Evolutionary conservation across 2,113 vertebrate genomes (phyloP).

Genomic region (Crotalus tigris): DNA sequence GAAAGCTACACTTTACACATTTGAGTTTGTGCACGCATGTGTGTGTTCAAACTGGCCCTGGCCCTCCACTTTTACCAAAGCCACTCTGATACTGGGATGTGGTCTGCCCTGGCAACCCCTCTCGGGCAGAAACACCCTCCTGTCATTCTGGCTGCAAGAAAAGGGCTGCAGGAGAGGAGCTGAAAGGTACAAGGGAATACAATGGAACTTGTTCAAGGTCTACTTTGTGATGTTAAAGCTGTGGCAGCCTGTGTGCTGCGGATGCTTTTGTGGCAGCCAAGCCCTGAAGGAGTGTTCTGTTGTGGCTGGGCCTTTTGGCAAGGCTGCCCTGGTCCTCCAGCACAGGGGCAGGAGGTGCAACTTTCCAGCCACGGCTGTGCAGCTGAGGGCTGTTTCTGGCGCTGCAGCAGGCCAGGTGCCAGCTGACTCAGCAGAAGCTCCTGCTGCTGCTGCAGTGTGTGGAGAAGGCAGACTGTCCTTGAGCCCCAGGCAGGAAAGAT

Average conservation of each 20-base stretch:
- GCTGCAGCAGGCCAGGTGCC: slow-evolving; percentile 1
- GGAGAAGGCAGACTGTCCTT: not conserved
- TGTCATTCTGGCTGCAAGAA: too few relatives aligned
- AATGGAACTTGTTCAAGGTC: not conserved
- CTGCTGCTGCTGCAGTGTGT: not conserved
- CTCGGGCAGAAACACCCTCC: not conserved
- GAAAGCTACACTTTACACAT: too few relatives aligned
- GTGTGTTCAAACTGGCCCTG: not conserved
- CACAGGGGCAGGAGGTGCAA: not conserved
- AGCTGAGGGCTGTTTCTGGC: not conserved
- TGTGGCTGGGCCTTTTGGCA: not conserved
- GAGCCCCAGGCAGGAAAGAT: not conserved
- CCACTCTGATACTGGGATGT: not conserved
- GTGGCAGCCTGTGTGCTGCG: not conserved
- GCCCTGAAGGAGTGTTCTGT: rapidly evolving
- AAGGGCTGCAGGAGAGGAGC: not conserved
- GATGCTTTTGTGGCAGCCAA: not conserved
- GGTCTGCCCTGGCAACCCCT: not conserved
- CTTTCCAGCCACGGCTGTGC: not conserved
- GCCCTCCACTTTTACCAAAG: not conserved
- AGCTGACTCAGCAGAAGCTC: slow-evolving; percentile 16
- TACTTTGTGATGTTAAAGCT: not conserved
- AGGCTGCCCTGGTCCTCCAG: not conserved
- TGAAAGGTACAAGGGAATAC: not conserved
- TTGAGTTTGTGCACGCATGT: not conserved